phyloP scores from a whole-genome alignment of 1,140 invertebrate species.

The Leptoteleia sp. region DNA sequence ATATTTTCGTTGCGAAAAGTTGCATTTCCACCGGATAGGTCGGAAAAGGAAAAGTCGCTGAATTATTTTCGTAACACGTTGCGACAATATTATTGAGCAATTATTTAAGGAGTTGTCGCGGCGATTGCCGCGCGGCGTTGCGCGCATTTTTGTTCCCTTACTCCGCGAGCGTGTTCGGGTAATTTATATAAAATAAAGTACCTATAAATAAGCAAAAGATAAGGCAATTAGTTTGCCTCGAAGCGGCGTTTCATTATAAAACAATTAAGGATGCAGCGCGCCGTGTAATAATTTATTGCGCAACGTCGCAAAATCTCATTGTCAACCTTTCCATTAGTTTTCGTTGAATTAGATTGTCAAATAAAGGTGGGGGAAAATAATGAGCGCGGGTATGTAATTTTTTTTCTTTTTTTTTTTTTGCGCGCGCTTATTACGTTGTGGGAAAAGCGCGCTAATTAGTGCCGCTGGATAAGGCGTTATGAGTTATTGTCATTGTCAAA shows the following conservation, averaged over 20 bases:
- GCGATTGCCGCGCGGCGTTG: no score
- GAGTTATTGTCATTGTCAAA: slow-evolving; percentile 59
- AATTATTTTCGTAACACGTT: no score
- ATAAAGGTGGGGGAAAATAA: slow-evolving; percentile 24
- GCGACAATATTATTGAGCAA: no score
- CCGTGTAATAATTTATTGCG: slow-evolving; percentile 43
- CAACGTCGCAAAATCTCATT: slow-evolving; percentile 38
- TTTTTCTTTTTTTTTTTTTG: background rate
- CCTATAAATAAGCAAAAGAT: slow-evolving; percentile 29
- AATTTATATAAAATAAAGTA: no score
- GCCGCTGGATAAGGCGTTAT: slow-evolving; percentile 42
- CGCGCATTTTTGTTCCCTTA: no score
- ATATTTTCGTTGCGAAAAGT: no score
- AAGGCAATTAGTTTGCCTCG: slow-evolving; percentile 26
- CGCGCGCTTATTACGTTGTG: slow-evolving; percentile 26
- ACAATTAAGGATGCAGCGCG: slow-evolving; percentile 46
- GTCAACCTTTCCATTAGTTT: slow-evolving; percentile 26
- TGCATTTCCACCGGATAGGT: no score
- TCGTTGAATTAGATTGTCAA: slow-evolving; percentile 42
- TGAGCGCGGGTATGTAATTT: slow-evolving; percentile 5
- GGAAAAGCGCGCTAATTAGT: slow-evolving; percentile 47
- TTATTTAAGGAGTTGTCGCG: no score
- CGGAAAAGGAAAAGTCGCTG: no score
- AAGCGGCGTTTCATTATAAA: slow-evolving; percentile 26
- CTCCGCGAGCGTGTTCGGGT: no score